Evolutionary conservation across 2,113 vertebrate genomes (phyloP).

Genomic region (Aegotheles bennettii): DNA sequence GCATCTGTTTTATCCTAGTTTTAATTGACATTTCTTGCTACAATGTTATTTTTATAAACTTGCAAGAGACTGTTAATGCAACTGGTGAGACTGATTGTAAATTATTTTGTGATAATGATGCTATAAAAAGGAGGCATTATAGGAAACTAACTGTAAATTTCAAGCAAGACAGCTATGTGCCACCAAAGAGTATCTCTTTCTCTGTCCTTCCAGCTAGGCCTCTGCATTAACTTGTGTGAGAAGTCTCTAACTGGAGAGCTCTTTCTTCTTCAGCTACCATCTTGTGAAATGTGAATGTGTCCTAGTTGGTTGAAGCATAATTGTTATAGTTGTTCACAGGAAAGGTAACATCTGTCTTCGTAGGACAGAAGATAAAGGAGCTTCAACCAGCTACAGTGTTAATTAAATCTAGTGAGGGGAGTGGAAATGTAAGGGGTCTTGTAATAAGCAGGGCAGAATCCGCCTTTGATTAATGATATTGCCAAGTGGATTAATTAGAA

Average conservation of each 20-base stretch:
- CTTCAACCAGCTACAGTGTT: not conserved
- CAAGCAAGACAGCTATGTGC: not conserved
- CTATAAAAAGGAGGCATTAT: not conserved
- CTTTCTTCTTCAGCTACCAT: not conserved
- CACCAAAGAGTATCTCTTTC: not conserved
- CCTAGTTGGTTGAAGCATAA: not conserved
- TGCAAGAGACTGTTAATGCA: not conserved
- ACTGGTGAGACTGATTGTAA: not conserved
- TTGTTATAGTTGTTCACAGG: not conserved
- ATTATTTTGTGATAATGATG: constrained; percentile 22
- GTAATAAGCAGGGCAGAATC: constrained; percentile 28
- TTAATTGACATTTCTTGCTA: constrained; percentile 35
- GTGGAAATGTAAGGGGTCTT: constrained; percentile 6
- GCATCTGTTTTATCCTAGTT: not conserved
- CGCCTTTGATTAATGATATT: constrained; percentile 45
- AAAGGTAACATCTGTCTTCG: not conserved
- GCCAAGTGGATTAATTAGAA: constrained; percentile 57
- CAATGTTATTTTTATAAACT: constrained; percentile 30
- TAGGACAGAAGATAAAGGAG: not conserved
- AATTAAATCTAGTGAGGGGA: constrained; percentile 43
- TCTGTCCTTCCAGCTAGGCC: not conserved
- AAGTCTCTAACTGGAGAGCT: not conserved
- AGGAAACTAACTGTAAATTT: constrained; percentile 1
- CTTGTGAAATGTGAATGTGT: not conserved
- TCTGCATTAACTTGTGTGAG: not conserved